These are phyloP conservation scores for Trichoplax adhaerens DNA, from an alignment of 37 sponge, comb jelly and placozoan species.

Conservation along the genomic window DNA sequence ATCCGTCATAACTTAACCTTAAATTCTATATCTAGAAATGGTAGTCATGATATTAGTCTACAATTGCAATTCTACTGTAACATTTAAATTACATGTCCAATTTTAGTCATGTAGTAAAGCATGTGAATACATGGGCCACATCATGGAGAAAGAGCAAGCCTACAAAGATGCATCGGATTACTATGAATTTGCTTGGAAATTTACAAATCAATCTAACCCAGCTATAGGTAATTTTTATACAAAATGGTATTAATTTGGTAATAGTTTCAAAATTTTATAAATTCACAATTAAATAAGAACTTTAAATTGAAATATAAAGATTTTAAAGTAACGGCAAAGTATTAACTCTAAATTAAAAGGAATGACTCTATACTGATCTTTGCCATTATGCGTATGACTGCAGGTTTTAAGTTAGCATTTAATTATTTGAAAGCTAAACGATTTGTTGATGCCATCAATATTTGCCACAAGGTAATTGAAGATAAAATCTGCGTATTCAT, in stretches of 20 bases:
- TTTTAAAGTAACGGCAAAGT: too few species aligned
- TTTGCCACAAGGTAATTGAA: constrained; percentile 59
- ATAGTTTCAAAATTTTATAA: too few species aligned
- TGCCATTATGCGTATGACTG: background rate
- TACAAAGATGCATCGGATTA: constrained; percentile 73
- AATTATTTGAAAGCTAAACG: constrained; percentile 81
- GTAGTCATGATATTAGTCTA: background rate
- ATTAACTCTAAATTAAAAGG: too few species aligned
- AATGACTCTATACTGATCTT: background rate
- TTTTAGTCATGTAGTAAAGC: constrained; percentile 63
- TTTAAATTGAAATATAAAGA: too few species aligned
- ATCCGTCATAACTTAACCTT: too few species aligned
- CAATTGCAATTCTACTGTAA: constrained; percentile 21
- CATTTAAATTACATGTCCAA: background rate
- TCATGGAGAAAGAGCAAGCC: constrained; percentile 79
- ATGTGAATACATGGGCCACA: constrained; percentile 85
- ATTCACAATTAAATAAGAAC: too few species aligned
- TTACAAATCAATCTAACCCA: constrained; percentile 53
- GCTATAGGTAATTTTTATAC: constrained; percentile 37
- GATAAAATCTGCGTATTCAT: background rate
- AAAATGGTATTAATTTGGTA: too few species aligned
- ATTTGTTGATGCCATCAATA: constrained; percentile 68
- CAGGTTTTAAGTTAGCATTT: constrained; percentile 88
- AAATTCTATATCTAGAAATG: too few species aligned
- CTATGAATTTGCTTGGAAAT: constrained; percentile 91